Evolutionary conservation across 1,140 invertebrate species (phyloP).

Genomic region (Drosophila pandora): DNA sequence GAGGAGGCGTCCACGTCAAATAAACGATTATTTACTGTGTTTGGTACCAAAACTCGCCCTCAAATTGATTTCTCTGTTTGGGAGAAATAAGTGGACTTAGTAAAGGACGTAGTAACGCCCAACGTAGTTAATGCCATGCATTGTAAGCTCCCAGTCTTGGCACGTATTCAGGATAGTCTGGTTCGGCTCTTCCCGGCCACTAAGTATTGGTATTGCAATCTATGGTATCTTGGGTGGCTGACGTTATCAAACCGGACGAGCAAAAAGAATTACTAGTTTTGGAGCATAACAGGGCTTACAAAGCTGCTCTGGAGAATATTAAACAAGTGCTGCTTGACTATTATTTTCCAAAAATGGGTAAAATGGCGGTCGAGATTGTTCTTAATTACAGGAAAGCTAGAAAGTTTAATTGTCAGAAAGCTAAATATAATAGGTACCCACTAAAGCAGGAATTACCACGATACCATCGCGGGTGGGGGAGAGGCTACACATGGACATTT

Average conservation of each 20-base stretch:
- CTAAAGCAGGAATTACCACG: too few species aligned
- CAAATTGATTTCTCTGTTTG: not conserved
- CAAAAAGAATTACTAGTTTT: constrained; percentile 3
- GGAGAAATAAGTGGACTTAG: not conserved
- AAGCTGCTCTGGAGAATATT: too few species aligned
- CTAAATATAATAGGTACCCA: too few species aligned
- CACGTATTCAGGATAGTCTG: not conserved
- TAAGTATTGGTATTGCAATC: not conserved
- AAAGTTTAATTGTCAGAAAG: too few species aligned
- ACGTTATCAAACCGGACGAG: constrained; percentile 3
- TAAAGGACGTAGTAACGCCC: not conserved
- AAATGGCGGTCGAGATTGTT: too few species aligned
- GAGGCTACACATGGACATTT: too few species aligned
- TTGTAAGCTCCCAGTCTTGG: not conserved
- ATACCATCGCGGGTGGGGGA: too few species aligned
- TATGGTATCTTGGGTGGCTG: too few species aligned
- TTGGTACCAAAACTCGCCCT: not conserved
- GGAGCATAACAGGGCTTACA: constrained; percentile 1
- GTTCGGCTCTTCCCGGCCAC: constrained; percentile 1
- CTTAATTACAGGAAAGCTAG: too few species aligned
- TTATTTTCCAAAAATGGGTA: too few species aligned
- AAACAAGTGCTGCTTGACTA: too few species aligned
- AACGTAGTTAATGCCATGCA: not conserved
- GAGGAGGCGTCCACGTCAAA: constrained; percentile 6
- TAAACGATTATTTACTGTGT: constrained; percentile 16